These are phyloP conservation scores for Pseudochirops cupreus DNA, from an alignment of 2,797 vertebrate genomes.

Conservation along the genomic window DNA sequence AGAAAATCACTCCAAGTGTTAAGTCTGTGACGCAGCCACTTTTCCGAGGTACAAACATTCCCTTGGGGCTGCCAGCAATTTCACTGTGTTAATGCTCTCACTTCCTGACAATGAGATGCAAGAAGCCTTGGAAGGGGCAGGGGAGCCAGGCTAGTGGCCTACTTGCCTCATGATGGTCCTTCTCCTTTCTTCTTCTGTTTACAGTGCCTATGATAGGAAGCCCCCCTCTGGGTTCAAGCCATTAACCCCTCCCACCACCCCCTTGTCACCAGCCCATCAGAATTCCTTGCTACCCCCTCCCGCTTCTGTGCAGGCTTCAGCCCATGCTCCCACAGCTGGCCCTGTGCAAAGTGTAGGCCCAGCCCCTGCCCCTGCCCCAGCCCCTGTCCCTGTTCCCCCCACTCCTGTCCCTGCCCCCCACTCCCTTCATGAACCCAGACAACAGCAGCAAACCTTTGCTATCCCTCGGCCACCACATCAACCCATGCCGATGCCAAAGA, in stretches of 20 bases:
- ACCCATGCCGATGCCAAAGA: slow-evolving; percentile 90
- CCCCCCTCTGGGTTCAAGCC: slow-evolving; percentile 94
- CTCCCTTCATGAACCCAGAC: slow-evolving; percentile 83
- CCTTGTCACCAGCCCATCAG: slow-evolving; percentile 89
- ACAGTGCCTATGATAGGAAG: slow-evolving; percentile 98
- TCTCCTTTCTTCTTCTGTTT: slow-evolving; percentile 69
- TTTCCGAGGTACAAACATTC: slow-evolving; percentile 50
- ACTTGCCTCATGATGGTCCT: background rate
- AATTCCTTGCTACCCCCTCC: slow-evolving; percentile 81
- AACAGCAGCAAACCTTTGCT: slow-evolving; percentile 88
- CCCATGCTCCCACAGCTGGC: slow-evolving; percentile 71
- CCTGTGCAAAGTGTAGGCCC: slow-evolving; percentile 76
- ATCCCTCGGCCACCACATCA: slow-evolving; percentile 91
- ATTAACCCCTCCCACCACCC: slow-evolving; percentile 94
- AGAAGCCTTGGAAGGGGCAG: slow-evolving; percentile 47
- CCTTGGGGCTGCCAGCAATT: slow-evolving; percentile 72
- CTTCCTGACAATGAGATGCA: slow-evolving; percentile 77
- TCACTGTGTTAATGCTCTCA: slow-evolving; percentile 63
- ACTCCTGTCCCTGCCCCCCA: slow-evolving; percentile 73
- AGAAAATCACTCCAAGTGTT: slow-evolving; percentile 81
- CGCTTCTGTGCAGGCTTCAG: slow-evolving; percentile 71
- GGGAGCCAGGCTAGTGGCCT: slow-evolving; percentile 33
- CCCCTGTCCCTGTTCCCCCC: slow-evolving; percentile 71
- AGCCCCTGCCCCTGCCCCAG: slow-evolving; percentile 72
- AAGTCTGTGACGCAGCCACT: slow-evolving; percentile 72